These are phyloP conservation scores for Salticus scenicus DNA, from an alignment of 2,888 invertebrate species.

Conservation along the genomic window DNA sequence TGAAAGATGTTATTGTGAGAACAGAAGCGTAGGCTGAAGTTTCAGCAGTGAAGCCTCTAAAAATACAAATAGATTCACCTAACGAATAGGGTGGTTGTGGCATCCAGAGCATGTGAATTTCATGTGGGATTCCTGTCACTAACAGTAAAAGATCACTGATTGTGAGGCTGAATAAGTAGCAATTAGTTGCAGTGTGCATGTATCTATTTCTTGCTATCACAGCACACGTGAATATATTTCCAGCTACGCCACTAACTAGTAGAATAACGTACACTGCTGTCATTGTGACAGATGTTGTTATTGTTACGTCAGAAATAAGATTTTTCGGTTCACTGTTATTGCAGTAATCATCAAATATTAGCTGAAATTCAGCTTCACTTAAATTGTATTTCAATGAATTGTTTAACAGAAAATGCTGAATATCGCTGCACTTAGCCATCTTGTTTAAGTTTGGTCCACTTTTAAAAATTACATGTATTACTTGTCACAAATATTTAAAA, in stretches of 20 bases:
- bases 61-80: slow-evolving; percentile 85
- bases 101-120: slow-evolving; percentile 79
- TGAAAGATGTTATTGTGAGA: slow-evolving; percentile 87
- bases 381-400: not conserved
- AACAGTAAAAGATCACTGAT: slow-evolving; percentile 87
- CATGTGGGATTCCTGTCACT: slow-evolving; percentile 87
- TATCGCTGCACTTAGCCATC: not conserved
- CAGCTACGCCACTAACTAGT: slow-evolving; percentile 84
- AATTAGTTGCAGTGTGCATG: slow-evolving; percentile 90
- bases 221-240: slow-evolving; percentile 86
- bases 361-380: not conserved
- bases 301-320: not conserved
- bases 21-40: slow-evolving; percentile 87
- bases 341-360: not conserved
- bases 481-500: not conserved
- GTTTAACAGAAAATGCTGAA: not conserved
- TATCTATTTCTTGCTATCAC: slow-evolving; percentile 85
- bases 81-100: slow-evolving; percentile 77
- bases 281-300: slow-evolving; percentile 75
- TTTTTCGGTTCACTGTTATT: not conserved
- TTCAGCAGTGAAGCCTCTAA: slow-evolving; percentile 87
- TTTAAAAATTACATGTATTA: not conserved
- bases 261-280: slow-evolving; percentile 83
- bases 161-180: slow-evolving; percentile 87
- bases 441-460: not conserved